These are phyloP conservation scores for Schizotus pectinicornis DNA, from an alignment of 2,888 invertebrate species.

Conservation along the genomic window DNA sequence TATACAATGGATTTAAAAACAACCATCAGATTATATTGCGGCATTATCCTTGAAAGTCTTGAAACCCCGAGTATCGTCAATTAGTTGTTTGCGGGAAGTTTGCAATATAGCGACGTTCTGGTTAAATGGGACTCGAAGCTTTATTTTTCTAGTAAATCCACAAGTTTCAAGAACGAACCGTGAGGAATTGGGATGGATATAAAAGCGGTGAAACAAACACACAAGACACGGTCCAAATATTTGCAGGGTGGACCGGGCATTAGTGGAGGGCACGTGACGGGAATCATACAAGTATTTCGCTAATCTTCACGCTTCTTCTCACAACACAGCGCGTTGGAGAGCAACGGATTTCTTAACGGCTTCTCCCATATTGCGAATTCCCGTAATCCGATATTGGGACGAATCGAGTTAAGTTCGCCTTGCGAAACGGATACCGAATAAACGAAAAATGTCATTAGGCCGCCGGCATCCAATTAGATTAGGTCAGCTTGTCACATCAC, in stretches of 20 bases:
- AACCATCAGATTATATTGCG: conserved; percentile 16
- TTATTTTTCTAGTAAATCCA: conserved; percentile 17
- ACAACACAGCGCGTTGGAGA: conserved; percentile 43
- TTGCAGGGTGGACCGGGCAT: conserved; percentile 52
- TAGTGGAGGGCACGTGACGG: conserved; percentile 50
- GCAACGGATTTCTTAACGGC: conserved; percentile 53
- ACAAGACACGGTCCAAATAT: conserved; percentile 48
- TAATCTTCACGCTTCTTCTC: conserved; percentile 40
- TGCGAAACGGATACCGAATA: conserved; percentile 52
- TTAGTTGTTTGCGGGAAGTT: background rate
- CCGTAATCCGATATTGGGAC: conserved; percentile 55
- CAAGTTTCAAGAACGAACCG: conserved; percentile 22
- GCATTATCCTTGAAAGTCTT: conserved; percentile 25
- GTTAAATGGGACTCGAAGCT: conserved; percentile 17
- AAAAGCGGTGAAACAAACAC: conserved; percentile 12
- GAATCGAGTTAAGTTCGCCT: conserved; percentile 54
- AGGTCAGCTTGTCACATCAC: conserved; percentile 47
- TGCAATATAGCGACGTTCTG: background rate
- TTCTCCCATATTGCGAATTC: conserved; percentile 54
- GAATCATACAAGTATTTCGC: conserved; percentile 40
- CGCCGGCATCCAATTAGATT: conserved; percentile 55
- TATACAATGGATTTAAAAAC: conserved; percentile 23
- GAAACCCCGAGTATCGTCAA: background rate
- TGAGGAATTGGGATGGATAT: conserved; percentile 26
- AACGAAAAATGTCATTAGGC: conserved; percentile 57